Percentiles rank a stretch among this genome's conserved stretches.
These are phyloP conservation scores for Sebastes oblongus DNA, from an alignment of 2,797 vertebrate species.

Conservation along the genomic window DNA sequence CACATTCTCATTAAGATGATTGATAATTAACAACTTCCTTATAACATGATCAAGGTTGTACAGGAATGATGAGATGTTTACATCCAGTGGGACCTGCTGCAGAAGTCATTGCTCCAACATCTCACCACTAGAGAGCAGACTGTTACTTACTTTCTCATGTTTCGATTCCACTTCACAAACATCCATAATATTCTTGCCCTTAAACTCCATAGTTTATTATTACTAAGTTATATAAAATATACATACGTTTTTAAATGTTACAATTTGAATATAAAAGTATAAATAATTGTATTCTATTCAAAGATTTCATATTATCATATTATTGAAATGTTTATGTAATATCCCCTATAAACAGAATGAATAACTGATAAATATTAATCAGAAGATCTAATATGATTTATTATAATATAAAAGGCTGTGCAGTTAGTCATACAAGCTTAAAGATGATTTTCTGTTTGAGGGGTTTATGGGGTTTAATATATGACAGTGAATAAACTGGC, in stretches of 20 bases:
- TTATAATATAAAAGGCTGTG: background rate
- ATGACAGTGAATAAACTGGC: background rate
- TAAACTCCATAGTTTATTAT: constrained; percentile 16
- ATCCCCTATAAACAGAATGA: background rate
- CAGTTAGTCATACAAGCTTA: background rate
- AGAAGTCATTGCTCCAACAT: constrained; percentile 18
- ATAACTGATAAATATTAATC: background rate
- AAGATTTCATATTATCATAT: background rate
- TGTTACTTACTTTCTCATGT: constrained; percentile 67
- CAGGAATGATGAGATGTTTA: background rate
- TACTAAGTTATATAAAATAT: background rate
- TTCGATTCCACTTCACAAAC: background rate
- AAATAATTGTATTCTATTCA: background rate
- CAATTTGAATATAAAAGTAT: background rate
- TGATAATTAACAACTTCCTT: background rate
- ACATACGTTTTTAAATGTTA: background rate
- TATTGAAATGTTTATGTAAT: background rate
- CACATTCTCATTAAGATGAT: background rate
- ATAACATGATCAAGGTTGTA: background rate
- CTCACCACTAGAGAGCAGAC: constrained; percentile 81
- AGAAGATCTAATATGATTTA: background rate
- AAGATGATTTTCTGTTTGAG: background rate
- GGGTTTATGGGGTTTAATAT: constrained; percentile 9
- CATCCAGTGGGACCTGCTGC: background rate
- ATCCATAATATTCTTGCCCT: background rate